Evolutionary conservation across 2,113 vertebrate genomes (phyloP).

Genomic region (Holacanthus passer): DNA sequence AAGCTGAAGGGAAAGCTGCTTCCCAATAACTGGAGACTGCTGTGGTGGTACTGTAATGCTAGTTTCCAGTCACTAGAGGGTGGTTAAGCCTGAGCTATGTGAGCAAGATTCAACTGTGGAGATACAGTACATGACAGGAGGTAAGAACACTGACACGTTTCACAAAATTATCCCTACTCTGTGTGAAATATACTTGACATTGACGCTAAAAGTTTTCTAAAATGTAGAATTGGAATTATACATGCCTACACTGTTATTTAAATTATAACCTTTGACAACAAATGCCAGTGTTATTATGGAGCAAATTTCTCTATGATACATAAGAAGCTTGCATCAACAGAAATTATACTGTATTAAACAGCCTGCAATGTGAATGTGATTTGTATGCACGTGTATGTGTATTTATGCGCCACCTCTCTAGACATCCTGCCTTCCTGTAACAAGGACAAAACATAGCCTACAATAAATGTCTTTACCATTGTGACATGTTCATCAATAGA

Average conservation of each 20-base stretch:
- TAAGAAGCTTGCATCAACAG: not conserved
- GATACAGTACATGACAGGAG: slow-evolving; percentile 42
- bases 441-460: not conserved
- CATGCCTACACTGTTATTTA: not conserved
- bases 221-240: not conserved
- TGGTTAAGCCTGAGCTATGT: slow-evolving; percentile 71
- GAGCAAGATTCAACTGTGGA: slow-evolving; percentile 14
- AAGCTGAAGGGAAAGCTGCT: slow-evolving; percentile 41
- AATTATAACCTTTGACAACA: not conserved
- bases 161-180: slow-evolving; percentile 2
- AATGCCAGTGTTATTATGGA: not conserved
- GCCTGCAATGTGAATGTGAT: not conserved
- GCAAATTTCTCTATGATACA: not conserved
- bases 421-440: not conserved
- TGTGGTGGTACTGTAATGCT: slow-evolving; percentile 55
- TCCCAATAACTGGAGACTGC: slow-evolving; percentile 23
- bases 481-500: too few species aligned
- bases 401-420: not conserved
- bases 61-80: slow-evolving; percentile 80
- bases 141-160: slow-evolving; percentile 50
- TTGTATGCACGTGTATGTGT: not conserved
- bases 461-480: not conserved
- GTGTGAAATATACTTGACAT: slow-evolving; percentile 1
- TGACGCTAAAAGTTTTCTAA: not conserved
- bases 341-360: not conserved